Evolutionary conservation across 2,113 vertebrate genomes (phyloP), one percentile per base, ranked within the genome.

Genomic region (Dissostichus mawsoni): DNA sequence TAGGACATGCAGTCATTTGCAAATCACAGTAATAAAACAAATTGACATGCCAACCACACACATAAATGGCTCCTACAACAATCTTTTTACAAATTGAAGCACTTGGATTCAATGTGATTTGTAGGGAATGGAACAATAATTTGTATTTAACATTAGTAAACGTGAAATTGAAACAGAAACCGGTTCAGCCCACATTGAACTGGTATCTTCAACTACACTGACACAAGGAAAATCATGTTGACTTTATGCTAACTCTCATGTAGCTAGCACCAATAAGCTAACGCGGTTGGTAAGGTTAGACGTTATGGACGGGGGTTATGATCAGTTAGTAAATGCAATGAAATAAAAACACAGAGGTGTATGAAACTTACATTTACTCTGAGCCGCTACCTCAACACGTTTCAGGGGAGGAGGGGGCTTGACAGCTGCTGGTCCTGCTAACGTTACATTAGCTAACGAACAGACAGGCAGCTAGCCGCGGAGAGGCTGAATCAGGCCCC

Each of bases 311-410:
- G 9, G 4, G 9, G 4, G 0, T 23, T 11, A 29, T 3, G 0
- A 16, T 48, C 56, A 0, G 12, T 52, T 64, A 33, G 5, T 14
- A 67, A 2, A 36, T 69, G 8, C 11, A 62, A 8, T 52, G 4
- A 45, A 25, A 68, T 5, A 25, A 13, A 58, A 36, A 55, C 0
- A 55, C 4, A 50, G 1, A 53, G 29, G 1, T 16, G 57, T 66
- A 56, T 20, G 13, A 25, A 68, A 93, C 91, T 93, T 84, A 93
- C 92, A 93, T 93, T 23, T 12, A 92, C 68, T 73, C 56, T 41
- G 12, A 33, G 18, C 29, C 44, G 56, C 48, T 29, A 18, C 65
- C 69, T 69, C 61, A 45, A 56, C 88, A 92, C 89, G 91, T 89
- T 91, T 75, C 66, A 20, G 11, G 12, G 50, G 59, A 18, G 20